Percentiles rank a stretch among this genome's conserved stretches.
Evolutionary conservation across 2,797 vertebrate species (phyloP).

Genomic region (Acrocephalus scirpaceus): DNA sequence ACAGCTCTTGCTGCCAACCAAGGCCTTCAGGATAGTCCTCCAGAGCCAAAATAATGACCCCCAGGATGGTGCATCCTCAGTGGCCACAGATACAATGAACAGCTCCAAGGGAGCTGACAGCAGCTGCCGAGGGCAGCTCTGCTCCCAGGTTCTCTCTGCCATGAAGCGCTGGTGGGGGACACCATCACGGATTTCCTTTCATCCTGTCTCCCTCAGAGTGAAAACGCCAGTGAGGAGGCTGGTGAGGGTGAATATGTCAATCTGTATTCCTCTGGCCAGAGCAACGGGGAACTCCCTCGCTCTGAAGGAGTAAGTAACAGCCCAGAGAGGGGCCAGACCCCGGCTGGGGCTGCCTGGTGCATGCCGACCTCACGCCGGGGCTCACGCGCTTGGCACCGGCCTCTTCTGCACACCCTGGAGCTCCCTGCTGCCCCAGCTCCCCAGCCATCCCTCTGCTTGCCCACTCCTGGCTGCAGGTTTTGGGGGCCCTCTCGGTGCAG

Average conservation of each 20-base stretch:
- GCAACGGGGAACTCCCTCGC: conserved; percentile 88
- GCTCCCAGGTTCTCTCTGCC: neutral
- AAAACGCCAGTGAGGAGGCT: conserved; percentile 88
- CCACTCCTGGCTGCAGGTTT: neutral
- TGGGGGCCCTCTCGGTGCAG: neutral
- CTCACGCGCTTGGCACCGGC: neutral
- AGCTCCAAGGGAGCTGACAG: neutral
- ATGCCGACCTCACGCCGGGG: conserved; percentile 23
- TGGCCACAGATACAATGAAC: neutral
- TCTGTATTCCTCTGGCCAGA: conserved; percentile 93
- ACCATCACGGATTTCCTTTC: conserved; percentile 68
- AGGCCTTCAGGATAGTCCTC: neutral
- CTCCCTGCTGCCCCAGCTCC: neutral
- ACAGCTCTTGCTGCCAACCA: neutral
- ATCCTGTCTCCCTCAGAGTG: conserved; percentile 89
- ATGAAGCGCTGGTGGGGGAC: neutral
- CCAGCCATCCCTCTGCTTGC: neutral
- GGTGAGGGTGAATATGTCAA: conserved; percentile 96
- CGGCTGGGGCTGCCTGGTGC: conserved; percentile 48
- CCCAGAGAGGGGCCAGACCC: neutral
- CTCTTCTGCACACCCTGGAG: neutral
- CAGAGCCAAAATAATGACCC: neutral
- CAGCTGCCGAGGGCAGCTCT: neutral
- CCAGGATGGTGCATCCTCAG: neutral
- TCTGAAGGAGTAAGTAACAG: conserved; percentile 91